Conservation (phyloP, 2,888 invertebrate genomes). For the Xestia sexstrigata region DNA sequence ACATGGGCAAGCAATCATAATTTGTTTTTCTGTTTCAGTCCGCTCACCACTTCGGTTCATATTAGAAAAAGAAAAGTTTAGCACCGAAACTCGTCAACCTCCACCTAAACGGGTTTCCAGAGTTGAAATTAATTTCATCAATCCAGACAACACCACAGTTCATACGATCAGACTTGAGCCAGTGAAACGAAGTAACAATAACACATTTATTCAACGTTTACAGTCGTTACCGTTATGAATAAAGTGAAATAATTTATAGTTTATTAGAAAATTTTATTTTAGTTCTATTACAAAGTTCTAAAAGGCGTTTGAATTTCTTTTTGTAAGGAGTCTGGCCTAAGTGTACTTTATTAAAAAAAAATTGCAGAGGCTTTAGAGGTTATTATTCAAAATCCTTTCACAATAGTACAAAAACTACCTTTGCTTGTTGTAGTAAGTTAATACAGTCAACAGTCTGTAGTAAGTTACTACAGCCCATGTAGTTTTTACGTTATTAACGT, state of each 20-base stretch:
- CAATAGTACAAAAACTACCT: neutral
- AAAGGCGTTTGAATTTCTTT: neutral
- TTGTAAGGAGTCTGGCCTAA: neutral
- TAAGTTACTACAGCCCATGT: too few relatives aligned
- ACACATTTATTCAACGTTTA: slow-evolving; percentile 2
- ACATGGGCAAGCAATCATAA: neutral
- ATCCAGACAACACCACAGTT: slow-evolving; percentile 34
- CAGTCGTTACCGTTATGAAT: neutral
- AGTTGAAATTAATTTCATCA: slow-evolving; percentile 49
- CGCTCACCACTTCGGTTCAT: slow-evolving; percentile 27
- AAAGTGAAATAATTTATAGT: slow-evolving; percentile 6
- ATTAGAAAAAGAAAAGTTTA: neutral
- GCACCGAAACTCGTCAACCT: neutral
- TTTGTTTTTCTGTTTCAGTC: slow-evolving; percentile 28
- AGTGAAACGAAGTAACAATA: slow-evolving; percentile 2
- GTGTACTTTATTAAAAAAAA: neutral
- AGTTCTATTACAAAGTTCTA: neutral
- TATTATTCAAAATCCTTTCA: neutral
- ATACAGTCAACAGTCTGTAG: too few relatives aligned
- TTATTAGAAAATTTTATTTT: neutral
- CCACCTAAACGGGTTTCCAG: slow-evolving; percentile 10
- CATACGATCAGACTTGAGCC: slow-evolving; percentile 43
- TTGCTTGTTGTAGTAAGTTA: neutral
- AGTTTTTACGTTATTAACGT: too few relatives aligned
- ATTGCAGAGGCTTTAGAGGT: accelerated